phyloP scores from a whole-genome alignment of 2,888 invertebrate species.

The Chromoteleia sp. region DNA sequence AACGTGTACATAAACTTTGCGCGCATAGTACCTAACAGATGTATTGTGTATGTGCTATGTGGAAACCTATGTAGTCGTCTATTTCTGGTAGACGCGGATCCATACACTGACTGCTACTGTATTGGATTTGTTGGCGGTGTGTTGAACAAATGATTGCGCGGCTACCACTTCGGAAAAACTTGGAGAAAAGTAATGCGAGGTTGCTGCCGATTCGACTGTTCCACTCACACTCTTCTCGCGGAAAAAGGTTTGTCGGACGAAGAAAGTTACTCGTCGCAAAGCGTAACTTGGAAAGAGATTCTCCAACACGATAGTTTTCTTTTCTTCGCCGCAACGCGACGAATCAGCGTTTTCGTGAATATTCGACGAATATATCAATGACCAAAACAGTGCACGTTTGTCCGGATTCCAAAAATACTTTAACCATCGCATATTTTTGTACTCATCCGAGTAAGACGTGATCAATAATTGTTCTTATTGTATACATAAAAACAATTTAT shows the following conservation, averaged over 20 bases:
- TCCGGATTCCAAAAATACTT: background rate
- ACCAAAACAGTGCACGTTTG: slow-evolving; percentile 7
- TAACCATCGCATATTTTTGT: too few relatives aligned
- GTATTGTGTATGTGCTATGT: slow-evolving; percentile 68
- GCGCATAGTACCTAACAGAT: slow-evolving; percentile 57
- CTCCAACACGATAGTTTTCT: slow-evolving; percentile 62
- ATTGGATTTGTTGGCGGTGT: slow-evolving; percentile 83
- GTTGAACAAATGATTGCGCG: slow-evolving; percentile 83
- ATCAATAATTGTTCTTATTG: too few relatives aligned
- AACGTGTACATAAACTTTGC: slow-evolving; percentile 66
- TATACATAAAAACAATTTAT: too few relatives aligned
- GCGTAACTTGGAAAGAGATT: slow-evolving; percentile 61
- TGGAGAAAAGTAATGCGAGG: slow-evolving; percentile 70
- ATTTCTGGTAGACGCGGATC: slow-evolving; percentile 69
- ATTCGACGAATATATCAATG: slow-evolving; percentile 31
- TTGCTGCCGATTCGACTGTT: slow-evolving; percentile 64
- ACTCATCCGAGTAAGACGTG: too few relatives aligned
- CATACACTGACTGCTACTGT: slow-evolving; percentile 72
- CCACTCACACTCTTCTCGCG: slow-evolving; percentile 47
- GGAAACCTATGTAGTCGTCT: slow-evolving; percentile 69
- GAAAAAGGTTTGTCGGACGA: slow-evolving; percentile 70
- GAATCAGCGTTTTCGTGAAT: slow-evolving; percentile 47
- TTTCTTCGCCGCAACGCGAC: slow-evolving; percentile 38
- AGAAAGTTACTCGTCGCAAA: slow-evolving; percentile 70
- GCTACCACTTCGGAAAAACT: slow-evolving; percentile 79